phyloP scores from a whole-genome alignment of 2,113 vertebrate genomes.

The Prunella himalayana region DNA sequence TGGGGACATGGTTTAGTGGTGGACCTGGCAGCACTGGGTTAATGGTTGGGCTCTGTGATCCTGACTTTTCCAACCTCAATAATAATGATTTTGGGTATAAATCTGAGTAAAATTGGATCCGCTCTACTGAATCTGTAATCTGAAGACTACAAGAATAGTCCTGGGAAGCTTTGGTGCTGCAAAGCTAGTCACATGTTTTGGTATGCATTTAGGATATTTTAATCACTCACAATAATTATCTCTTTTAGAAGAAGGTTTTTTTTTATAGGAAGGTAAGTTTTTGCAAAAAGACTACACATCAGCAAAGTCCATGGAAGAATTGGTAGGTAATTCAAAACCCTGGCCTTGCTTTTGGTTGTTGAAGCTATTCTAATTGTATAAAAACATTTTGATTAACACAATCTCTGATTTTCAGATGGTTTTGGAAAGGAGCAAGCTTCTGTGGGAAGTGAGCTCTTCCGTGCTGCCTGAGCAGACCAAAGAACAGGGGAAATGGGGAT shows the following conservation, averaged over 20 bases:
- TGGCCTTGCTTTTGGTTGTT: neutral
- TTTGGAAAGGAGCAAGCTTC: neutral
- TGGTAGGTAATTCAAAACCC: neutral
- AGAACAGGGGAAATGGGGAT: neutral
- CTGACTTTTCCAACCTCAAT: neutral
- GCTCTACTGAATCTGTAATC: neutral
- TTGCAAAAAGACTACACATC: neutral
- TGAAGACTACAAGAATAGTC: neutral
- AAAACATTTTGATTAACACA: neutral
- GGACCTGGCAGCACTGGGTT: neutral
- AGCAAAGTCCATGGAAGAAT: neutral
- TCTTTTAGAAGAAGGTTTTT: too few species aligned
- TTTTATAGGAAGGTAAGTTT: neutral
- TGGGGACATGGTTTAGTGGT: neutral
- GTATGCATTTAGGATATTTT: neutral
- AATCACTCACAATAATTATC: neutral
- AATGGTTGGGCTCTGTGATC: neutral
- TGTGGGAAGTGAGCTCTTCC: neutral
- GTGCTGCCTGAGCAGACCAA: neutral
- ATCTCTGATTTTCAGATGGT: neutral
- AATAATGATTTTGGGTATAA: neutral
- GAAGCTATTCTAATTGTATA: neutral
- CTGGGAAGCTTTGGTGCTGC: neutral
- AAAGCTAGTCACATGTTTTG: neutral
- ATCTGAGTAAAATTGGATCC: neutral